Evolutionary conservation across 2,888 invertebrate species (phyloP), one percentile per base, ranked within the genome.

Genomic region (Dione juno): DNA sequence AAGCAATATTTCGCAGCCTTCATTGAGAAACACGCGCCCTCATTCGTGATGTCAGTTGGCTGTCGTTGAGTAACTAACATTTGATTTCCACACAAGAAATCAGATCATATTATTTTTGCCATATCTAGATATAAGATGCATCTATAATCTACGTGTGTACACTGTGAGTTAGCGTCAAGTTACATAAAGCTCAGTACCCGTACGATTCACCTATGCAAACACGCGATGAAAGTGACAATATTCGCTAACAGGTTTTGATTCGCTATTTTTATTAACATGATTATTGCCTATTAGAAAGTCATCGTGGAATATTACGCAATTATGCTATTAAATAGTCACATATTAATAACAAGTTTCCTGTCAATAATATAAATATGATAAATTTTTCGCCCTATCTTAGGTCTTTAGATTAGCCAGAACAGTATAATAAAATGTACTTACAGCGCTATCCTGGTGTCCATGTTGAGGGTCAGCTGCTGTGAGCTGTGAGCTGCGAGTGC

Each of bases 11-110:
- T 91, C 90, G 88, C 86, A 89, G 92, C 85, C 87, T 90, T 87
- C 86, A 88, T 92, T 92, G 90, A 88, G 92, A 90, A 91, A 93
- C 84, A 84, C 83, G 83, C 87, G 92, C 87, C 89, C 90, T 86
- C 90, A 90, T 90, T 92, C 88, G 89, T 89, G 90, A 87, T 89
- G 88, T 86, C 88, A 88, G 88, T 80, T 81, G 79, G 81, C 83
- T 84, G 84, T 78, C 78, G 84, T 92, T 91, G 87, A 80, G 91
- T 86, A 92, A 91, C 86, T 84, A 86, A 88, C 89, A 90, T 88
- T 85, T 86, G 88, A 88, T 90, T 91, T 91, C 88, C 88, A 86
- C 87, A 86, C 82, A 78, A 87, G 83, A 88, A 89, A 90, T 86
- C 83, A 82, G 85, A 88, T 87, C 83, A 81, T 80, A 85, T 87